A percentile compares a stretch with the other conserved stretches of the same genome.
Evolutionary conservation across 2,113 vertebrate genomes (phyloP).

Genomic region (Noturus placidus): DNA sequence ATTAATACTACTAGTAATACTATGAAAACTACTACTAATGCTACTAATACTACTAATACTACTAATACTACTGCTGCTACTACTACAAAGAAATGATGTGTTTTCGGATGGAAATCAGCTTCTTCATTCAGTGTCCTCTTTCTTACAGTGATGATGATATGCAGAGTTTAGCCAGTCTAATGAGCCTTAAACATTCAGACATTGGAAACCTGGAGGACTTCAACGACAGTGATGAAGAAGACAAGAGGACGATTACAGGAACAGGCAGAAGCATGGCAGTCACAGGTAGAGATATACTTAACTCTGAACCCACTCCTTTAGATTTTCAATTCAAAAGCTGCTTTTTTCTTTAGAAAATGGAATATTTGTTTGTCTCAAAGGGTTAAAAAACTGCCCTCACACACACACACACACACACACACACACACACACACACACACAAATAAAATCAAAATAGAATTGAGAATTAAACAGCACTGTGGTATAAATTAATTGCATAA

Average conservation of each 20-base stretch:
- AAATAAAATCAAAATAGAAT: background rate
- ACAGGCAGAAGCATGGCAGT: slow-evolving; percentile 36
- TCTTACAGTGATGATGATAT: slow-evolving; percentile 85
- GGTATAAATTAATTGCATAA: background rate
- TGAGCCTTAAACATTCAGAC: slow-evolving; percentile 85
- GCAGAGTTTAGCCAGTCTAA: slow-evolving; percentile 89
- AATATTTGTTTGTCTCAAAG: background rate
- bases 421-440: background rate
- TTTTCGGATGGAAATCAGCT: background rate
- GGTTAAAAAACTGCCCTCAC: background rate
- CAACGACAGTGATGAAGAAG: slow-evolving; percentile 83
- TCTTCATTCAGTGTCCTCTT: background rate
- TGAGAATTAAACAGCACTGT: background rate
- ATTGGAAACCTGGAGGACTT: slow-evolving; percentile 89
- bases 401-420: background rate
- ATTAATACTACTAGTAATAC: no score
- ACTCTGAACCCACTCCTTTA: background rate
- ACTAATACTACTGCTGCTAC: background rate
- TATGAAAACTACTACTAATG: background rate
- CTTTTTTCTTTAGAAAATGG: background rate
- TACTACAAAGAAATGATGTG: background rate
- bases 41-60: background rate
- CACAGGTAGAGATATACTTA: slow-evolving; percentile 55
- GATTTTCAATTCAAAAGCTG: background rate
- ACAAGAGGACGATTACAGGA: slow-evolving; percentile 55